Percentiles rank a stretch among this genome's conserved stretches.
Evolutionary conservation across 2,113 vertebrate genomes (phyloP).

Genomic region (Potamarius usumacintae): DNA sequence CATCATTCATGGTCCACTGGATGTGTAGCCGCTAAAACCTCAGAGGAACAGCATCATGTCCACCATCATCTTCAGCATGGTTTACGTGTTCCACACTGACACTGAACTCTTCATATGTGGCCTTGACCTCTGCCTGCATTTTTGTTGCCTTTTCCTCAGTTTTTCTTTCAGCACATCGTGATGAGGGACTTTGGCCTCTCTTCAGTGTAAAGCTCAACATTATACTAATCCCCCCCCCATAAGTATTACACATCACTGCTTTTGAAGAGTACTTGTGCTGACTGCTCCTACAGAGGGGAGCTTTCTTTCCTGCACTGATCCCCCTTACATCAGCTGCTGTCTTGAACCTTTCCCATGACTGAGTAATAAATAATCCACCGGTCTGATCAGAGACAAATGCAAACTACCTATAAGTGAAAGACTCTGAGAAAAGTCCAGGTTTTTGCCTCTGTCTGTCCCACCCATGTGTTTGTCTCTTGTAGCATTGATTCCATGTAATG

Average conservation of each 20-base stretch:
- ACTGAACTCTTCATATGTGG: slow-evolving; percentile 53
- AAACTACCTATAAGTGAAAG: slow-evolving; percentile 51
- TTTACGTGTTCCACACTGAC: slow-evolving; percentile 46
- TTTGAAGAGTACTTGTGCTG: slow-evolving; percentile 41
- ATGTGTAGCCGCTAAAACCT: slow-evolving; percentile 36
- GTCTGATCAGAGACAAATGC: slow-evolving; percentile 33
- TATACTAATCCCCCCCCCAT: slow-evolving; percentile 13
- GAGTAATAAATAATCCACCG: slow-evolving; percentile 37
- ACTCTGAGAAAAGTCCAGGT: slow-evolving; percentile 31
- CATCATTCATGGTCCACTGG: slow-evolving; percentile 41
- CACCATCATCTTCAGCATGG: slow-evolving; percentile 51
- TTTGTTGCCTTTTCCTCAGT: slow-evolving; percentile 40
- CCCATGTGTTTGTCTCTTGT: slow-evolving; percentile 31
- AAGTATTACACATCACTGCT: slow-evolving; percentile 45
- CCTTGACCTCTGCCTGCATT: slow-evolving; percentile 51
- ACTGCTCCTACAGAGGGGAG: slow-evolving; percentile 13
- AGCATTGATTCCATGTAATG: slow-evolving; percentile 35
- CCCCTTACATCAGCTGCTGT: slow-evolving; percentile 66
- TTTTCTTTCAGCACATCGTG: slow-evolving; percentile 27
- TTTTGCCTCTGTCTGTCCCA: slow-evolving; percentile 30
- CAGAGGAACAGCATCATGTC: slow-evolving; percentile 33
- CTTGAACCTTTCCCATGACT: slow-evolving; percentile 45
- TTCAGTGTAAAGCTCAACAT: slow-evolving; percentile 17
- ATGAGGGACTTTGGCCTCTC: slow-evolving; percentile 19
- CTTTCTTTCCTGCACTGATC: slow-evolving; percentile 51